Conservation (phyloP, 1,140 invertebrate species). For the Apis laboriosa region DNA sequence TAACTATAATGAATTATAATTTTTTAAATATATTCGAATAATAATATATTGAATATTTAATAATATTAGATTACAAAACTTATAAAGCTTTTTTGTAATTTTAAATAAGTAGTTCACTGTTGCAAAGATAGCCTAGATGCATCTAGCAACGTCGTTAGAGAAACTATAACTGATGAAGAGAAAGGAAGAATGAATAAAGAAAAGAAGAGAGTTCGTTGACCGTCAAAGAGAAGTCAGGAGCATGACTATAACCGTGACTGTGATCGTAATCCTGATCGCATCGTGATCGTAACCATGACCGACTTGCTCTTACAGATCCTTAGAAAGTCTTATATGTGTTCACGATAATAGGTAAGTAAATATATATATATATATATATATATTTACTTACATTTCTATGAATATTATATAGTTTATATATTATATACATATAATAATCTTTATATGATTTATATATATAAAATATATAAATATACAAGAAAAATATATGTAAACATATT, state of each 20-base stretch:
- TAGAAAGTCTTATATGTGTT: constrained; percentile 17
- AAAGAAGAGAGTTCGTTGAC: constrained; percentile 60
- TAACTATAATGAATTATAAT: neutral
- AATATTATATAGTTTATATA: neutral
- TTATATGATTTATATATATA: neutral
- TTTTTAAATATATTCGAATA: neutral
- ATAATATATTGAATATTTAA: neutral
- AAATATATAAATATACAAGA: too few relatives aligned
- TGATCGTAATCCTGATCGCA: constrained; percentile 70
- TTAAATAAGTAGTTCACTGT: neutral
- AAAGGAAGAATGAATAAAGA: constrained; percentile 29
- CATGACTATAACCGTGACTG: constrained; percentile 50
- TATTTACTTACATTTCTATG: too few relatives aligned
- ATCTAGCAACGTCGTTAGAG: constrained; percentile 19
- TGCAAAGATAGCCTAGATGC: constrained; percentile 30
- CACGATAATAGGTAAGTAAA: too few relatives aligned
- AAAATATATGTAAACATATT: too few relatives aligned
- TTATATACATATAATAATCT: neutral
- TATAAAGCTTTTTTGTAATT: too few relatives aligned
- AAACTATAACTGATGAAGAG: constrained; percentile 25
- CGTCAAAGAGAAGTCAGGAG: constrained; percentile 50
- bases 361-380: neutral
- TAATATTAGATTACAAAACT: neutral
- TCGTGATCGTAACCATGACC: constrained; percentile 74
- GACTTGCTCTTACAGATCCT: constrained; percentile 64